Percentiles rank a stretch among this genome's conserved stretches.
Conservation (phyloP, 2,888 invertebrate species). For the Ceramica pisi region DNA sequence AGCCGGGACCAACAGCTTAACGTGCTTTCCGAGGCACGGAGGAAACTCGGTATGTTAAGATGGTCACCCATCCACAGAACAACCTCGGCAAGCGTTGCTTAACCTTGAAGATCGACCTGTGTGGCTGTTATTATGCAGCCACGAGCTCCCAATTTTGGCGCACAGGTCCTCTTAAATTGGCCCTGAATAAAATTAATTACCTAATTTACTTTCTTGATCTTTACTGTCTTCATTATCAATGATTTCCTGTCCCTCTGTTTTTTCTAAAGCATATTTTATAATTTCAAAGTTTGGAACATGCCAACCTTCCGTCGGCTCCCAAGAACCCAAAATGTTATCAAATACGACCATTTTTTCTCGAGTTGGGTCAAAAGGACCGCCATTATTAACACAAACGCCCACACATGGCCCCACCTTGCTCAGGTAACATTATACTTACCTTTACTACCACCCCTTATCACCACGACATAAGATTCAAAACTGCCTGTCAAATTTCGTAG, state of each 20-base stretch:
- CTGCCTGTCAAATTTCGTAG: constrained; percentile 4
- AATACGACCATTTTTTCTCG: constrained; percentile 63
- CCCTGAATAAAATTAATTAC: too few relatives aligned
- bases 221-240: background rate
- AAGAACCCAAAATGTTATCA: constrained; percentile 62
- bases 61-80: too few relatives aligned
- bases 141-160: too few relatives aligned
- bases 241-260: constrained; percentile 18
- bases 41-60: too few relatives aligned
- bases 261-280: constrained; percentile 4
- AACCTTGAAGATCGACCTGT: too few relatives aligned
- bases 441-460: constrained; percentile 43
- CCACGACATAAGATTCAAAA: constrained; percentile 42
- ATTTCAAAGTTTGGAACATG: constrained; percentile 30
- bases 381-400: constrained; percentile 72
- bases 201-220: background rate
- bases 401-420: constrained; percentile 76
- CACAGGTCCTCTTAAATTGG: too few relatives aligned
- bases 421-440: constrained; percentile 71
- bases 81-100: too few relatives aligned
- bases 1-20: too few relatives aligned
- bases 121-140: too few relatives aligned
- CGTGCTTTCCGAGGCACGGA: too few relatives aligned
- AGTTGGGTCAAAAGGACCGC: constrained; percentile 66
- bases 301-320: constrained; percentile 33